Base-by-base conservation (phyloP, 1,140 invertebrate genomes). In the Holotrichia oblita region DNA sequence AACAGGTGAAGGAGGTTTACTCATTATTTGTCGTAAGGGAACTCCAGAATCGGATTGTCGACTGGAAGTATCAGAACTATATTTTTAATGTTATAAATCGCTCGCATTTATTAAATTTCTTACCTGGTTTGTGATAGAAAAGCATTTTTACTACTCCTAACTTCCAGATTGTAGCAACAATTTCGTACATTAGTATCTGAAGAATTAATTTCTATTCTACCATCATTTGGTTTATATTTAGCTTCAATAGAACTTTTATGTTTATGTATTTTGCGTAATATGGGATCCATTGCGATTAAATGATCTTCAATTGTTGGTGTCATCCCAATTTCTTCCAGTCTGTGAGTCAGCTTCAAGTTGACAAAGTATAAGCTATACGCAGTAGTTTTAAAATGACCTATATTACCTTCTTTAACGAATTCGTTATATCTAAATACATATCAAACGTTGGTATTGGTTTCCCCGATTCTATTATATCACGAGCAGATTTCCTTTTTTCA, bases 271-370 rank as follows among this genome's bases (percentile, higher is more conserved):
- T 96, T 96, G 55, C 93, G 89, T 22, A 97, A 88, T 84, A 95
- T 94, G 0, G 94, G 91, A 81, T 93, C 92, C 94, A 98, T 95
- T 0, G 92, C 91, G 20, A 96, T 82, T 6, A 97, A 85, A 80
- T 96, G 93, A 81, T 96, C 92, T 86, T 98, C 96, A 40, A 95
- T 92, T 8, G 89, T 88, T 79, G 96, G 94, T 0, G 92, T 95
- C 90, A 98, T 93, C 27, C 94, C 93, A 87, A 97, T 94, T 0
- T 94, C 95, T 74, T 89, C 91, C 12, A 98, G 86, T 79, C 96
- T 91, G 77, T 94, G 90, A 80, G 97, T 95, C 44, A 97, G 88
- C 92, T 93, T 79, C 24, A 78, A 81, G 20, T n/a, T n/a, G 76
- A 80, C 42, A 64, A 75, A 74, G 34, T 76, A 40, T 41, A 17